phyloP scores from a whole-genome alignment of 2,113 vertebrate genomes.

The Ovis canadensis region DNA sequence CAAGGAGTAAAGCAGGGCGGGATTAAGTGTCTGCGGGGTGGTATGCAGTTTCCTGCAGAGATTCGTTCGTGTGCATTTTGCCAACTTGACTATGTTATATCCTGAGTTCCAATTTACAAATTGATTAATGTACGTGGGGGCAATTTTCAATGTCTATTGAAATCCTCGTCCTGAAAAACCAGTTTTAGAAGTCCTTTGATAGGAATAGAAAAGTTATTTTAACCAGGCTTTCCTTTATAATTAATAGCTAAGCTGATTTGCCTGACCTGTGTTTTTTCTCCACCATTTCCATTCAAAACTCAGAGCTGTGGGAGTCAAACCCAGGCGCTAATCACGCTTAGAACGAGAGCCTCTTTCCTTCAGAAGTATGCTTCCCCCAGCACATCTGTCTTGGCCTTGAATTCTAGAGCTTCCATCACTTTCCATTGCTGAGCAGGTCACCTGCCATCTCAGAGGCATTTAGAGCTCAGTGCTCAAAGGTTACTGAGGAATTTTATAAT shows the following conservation, averaged over 20 bases:
- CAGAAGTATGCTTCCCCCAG: background rate
- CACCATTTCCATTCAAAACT: background rate
- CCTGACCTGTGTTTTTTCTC: background rate
- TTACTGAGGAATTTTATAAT: background rate
- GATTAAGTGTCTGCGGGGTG: background rate
- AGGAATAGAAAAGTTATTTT: conserved; percentile 70
- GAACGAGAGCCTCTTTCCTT: background rate
- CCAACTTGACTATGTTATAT: background rate
- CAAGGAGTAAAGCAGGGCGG: background rate
- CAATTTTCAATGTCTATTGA: conserved; percentile 65
- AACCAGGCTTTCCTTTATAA: conserved; percentile 27
- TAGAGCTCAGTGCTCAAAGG: background rate
- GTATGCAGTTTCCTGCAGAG: background rate
- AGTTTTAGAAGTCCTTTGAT: conserved; percentile 77
- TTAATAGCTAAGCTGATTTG: background rate
- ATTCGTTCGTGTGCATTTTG: background rate
- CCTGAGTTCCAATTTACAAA: conserved; percentile 12
- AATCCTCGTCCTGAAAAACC: conserved; percentile 77
- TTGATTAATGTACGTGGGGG: conserved; percentile 22
- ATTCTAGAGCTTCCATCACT: background rate
- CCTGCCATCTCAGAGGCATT: background rate
- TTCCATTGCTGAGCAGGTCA: background rate
- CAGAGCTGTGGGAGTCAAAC: background rate
- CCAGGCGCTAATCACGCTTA: background rate
- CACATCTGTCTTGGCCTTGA: background rate